A percentile compares a stretch with the other conserved stretches of the same genome.
These are phyloP conservation scores for Bombylius discolor DNA, from an alignment of 2,888 invertebrate genomes.

Conservation along the genomic window DNA sequence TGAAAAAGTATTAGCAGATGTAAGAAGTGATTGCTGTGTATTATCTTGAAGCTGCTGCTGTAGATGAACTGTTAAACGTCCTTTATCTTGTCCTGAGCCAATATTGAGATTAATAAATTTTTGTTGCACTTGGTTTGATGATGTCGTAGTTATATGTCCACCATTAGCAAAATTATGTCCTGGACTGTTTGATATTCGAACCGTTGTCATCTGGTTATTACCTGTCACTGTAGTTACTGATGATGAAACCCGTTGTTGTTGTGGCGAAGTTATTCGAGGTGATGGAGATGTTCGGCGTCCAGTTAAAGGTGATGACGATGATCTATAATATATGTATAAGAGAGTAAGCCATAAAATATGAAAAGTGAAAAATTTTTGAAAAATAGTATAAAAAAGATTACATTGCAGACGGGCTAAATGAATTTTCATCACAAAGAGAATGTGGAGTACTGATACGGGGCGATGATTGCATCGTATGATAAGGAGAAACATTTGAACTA, in stretches of 20 bases:
- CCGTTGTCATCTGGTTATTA: slow-evolving; percentile 13
- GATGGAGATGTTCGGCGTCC: slow-evolving; percentile 37
- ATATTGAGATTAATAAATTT: slow-evolving; percentile 22
- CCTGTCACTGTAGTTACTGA: slow-evolving; percentile 8
- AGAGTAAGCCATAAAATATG: no score
- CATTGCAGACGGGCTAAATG: slow-evolving; percentile 38
- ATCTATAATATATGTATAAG: slow-evolving; percentile 21
- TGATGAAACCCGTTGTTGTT: slow-evolving; percentile 26
- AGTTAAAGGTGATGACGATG: slow-evolving; percentile 38
- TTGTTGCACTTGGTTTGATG: not conserved
- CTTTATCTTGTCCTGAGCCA: slow-evolving; percentile 12
- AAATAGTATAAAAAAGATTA: not conserved
- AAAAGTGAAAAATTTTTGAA: no score
- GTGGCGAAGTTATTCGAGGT: slow-evolving; percentile 44
- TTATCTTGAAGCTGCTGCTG: not conserved
- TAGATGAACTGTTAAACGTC: not conserved
- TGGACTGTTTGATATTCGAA: slow-evolving; percentile 42
- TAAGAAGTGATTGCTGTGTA: not conserved
- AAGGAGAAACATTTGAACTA: slow-evolving; percentile 43
- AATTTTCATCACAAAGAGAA: slow-evolving; percentile 47
- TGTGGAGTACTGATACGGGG: slow-evolving; percentile 50
- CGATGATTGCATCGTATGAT: slow-evolving; percentile 40
- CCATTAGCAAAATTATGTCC: slow-evolving; percentile 8
- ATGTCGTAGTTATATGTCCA: not conserved
- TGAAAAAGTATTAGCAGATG: not conserved